These are phyloP conservation scores for Calliphora vicina DNA, from an alignment of 1,140 invertebrate genomes.

Conservation along the genomic window DNA sequence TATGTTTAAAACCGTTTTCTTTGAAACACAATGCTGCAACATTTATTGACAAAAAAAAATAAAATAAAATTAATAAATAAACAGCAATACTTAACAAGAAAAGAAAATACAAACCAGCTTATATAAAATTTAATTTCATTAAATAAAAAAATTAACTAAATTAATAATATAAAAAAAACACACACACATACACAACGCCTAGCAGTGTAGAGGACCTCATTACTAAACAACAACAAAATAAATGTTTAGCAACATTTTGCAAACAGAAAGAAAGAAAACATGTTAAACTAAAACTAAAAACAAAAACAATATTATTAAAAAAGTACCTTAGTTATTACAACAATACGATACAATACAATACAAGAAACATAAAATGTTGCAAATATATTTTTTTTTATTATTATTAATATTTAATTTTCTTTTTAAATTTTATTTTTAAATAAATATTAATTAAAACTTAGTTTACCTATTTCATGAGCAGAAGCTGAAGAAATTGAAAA, in stretches of 20 bases:
- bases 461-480: not conserved
- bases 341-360: slow-evolving; percentile 36
- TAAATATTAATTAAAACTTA: slow-evolving; percentile 14
- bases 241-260: slow-evolving; percentile 26
- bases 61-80: not conserved
- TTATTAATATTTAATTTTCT: not conserved
- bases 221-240: not conserved
- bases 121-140: not conserved
- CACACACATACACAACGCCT: slow-evolving; percentile 14
- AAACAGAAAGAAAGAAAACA: too few relatives aligned
- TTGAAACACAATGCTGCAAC: not conserved
- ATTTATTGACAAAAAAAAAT: not conserved
- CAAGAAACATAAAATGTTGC: slow-evolving; percentile 11
- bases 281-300: not conserved
- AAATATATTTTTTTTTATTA: slow-evolving; percentile 31
- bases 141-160: not conserved
- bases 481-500: not conserved
- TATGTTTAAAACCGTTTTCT: not conserved
- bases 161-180: not conserved
- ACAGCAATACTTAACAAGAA: slow-evolving; percentile 13
- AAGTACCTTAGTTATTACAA: slow-evolving; percentile 17
- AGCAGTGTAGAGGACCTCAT: slow-evolving; percentile 32
- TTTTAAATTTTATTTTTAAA: not conserved
- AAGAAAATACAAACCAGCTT: not conserved
- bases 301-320: slow-evolving; percentile 12